Evolutionary conservation across 2,888 invertebrate genomes (phyloP).

Genomic region (Synanthedon tipuliformis): DNA sequence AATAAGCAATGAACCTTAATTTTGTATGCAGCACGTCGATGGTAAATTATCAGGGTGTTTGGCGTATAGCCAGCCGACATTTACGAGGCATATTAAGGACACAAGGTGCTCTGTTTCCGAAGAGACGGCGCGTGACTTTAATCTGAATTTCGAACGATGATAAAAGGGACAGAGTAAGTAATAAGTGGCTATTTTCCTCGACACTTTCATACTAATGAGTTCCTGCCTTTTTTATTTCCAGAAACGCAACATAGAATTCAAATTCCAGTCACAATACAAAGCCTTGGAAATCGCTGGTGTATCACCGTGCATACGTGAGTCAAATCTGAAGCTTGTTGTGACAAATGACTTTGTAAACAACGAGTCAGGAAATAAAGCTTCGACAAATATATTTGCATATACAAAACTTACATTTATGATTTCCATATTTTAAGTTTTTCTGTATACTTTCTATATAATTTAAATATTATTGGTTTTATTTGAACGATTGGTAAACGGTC

Average conservation of each 20-base stretch:
- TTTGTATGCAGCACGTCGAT: conserved; percentile 36
- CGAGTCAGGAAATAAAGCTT: background rate
- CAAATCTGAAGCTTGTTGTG: background rate
- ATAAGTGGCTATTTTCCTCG: background rate
- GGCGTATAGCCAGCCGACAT: conserved; percentile 42
- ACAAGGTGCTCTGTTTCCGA: conserved; percentile 20
- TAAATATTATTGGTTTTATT: no score
- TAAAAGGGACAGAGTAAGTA: background rate
- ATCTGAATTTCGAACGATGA: conserved; percentile 17
- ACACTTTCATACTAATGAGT: background rate
- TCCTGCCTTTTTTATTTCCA: no score
- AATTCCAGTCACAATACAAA: background rate
- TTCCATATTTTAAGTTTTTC: no score
- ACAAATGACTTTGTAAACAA: background rate
- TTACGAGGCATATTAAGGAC: conserved; percentile 38
- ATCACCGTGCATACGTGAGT: background rate
- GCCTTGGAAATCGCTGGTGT: background rate
- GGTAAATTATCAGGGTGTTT: conserved; percentile 50
- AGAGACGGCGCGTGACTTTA: conserved; percentile 27
- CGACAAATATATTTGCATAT: no score
- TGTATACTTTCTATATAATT: no score
- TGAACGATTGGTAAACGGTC: no score
- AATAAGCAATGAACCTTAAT: conserved; percentile 39
- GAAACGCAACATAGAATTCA: background rate
- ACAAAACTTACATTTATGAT: no score